These are phyloP conservation scores for Mylabris phalerata DNA, from an alignment of 1,140 invertebrate species.

Conservation along the genomic window DNA sequence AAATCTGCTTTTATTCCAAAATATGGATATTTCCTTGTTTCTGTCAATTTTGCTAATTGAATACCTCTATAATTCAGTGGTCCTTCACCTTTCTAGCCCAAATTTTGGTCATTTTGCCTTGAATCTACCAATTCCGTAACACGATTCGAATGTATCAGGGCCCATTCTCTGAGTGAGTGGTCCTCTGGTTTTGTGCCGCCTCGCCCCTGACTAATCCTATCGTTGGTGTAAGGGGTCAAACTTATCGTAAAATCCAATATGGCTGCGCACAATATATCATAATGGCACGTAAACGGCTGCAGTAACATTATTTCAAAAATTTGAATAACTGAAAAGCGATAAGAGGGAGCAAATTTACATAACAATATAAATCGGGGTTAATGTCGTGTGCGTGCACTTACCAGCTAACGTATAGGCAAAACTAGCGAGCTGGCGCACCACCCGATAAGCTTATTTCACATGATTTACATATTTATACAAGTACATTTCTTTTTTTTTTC, in stretches of 20 bases:
- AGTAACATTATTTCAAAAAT: slow-evolving; percentile 41
- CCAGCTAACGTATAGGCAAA: slow-evolving; percentile 28
- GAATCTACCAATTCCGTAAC: no score
- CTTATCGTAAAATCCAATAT: slow-evolving; percentile 34
- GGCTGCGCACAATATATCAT: slow-evolving; percentile 40
- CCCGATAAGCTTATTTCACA: slow-evolving; percentile 34
- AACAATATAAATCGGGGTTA: slow-evolving; percentile 47
- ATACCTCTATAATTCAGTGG: no score
- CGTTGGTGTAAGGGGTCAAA: no score
- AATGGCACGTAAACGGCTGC: slow-evolving; percentile 36
- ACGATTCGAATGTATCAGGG: no score
- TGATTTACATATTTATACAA: slow-evolving; percentile 31
- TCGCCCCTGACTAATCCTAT: no score
- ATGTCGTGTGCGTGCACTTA: slow-evolving; percentile 43
- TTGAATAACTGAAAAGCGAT: slow-evolving; percentile 39
- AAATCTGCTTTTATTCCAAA: no score
- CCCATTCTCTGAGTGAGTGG: no score
- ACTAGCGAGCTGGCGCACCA: slow-evolving; percentile 30
- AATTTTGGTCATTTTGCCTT: no score
- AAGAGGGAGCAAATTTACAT: slow-evolving; percentile 40
- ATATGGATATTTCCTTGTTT: no score
- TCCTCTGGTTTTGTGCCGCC: no score
- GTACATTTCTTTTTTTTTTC: slow-evolving; percentile 3
- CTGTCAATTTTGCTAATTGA: no score
- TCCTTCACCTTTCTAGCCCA: no score